phyloP scores from a whole-genome alignment of 2,113 vertebrate genomes.

The Cisticola juncidis region DNA sequence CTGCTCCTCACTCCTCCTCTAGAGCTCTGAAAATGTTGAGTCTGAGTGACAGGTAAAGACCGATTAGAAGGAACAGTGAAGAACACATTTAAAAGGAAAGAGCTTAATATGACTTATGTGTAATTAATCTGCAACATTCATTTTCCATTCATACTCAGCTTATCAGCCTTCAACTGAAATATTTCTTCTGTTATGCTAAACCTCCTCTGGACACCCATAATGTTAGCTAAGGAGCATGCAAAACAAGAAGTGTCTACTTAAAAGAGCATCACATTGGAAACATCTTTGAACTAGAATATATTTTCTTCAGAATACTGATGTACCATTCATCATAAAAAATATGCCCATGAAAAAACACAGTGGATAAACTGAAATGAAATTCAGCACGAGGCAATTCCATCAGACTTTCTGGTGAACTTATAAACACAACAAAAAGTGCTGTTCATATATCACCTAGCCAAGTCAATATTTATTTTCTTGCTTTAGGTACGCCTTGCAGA shows the following conservation, averaged over 20 bases:
- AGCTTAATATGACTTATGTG: constrained; percentile 35
- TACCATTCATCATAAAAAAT: neutral
- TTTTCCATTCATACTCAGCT: constrained; percentile 17
- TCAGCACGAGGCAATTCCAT: constrained; percentile 2
- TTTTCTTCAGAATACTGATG: neutral
- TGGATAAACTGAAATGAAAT: constrained; percentile 12
- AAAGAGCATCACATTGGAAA: neutral
- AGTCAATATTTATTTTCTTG: constrained; percentile 50
- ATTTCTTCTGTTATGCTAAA: constrained; percentile 54
- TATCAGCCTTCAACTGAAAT: constrained; percentile 36
- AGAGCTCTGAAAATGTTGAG: neutral
- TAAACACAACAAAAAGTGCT: constrained; percentile 3
- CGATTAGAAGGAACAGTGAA: neutral
- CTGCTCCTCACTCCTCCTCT: neutral
- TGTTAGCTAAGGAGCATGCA: neutral
- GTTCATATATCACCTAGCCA: constrained; percentile 26
- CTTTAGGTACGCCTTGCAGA: neutral
- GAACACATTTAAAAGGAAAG: constrained; percentile 26
- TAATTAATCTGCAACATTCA: constrained; percentile 33
- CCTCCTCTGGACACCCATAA: neutral
- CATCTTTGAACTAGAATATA: neutral
- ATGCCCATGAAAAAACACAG: neutral
- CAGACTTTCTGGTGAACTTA: constrained; percentile 13
- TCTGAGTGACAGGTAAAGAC: neutral
- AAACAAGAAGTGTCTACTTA: neutral